Evolutionary conservation across 2,797 vertebrate species (phyloP).

Genomic region (Catharus ustulatus): DNA sequence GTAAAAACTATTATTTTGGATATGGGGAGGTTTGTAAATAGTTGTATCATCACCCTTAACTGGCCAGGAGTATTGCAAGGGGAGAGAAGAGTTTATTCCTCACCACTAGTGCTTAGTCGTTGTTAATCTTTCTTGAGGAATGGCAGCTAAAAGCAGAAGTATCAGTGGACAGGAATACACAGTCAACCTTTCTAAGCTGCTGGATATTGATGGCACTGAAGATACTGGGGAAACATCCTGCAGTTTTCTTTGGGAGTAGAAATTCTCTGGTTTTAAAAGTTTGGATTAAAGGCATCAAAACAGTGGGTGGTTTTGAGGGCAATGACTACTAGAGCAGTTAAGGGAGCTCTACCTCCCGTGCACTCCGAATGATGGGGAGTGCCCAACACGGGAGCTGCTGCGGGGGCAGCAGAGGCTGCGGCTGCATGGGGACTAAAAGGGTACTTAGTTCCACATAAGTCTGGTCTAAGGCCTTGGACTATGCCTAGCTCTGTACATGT

Average conservation of each 20-base stretch:
- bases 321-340: neutral
- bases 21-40: neutral
- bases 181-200: neutral
- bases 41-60: neutral
- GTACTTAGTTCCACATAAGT: neutral
- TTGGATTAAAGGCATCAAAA: neutral
- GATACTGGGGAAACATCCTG: neutral
- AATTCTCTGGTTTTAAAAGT: neutral
- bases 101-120: neutral
- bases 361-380: rapidly evolving
- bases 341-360: rapidly evolving
- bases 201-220: neutral
- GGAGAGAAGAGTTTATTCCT: neutral
- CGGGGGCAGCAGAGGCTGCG: neutral
- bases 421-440: neutral
- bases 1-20: neutral
- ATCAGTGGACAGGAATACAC: too few relatives aligned
- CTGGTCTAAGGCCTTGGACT: neutral
- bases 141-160: neutral
- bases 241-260: neutral
- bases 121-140: neutral
- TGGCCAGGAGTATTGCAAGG: neutral
- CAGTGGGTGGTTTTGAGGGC: neutral
- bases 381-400: rapidly evolving
- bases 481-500: neutral